A percentile compares a stretch with the other conserved stretches of the same genome.
phyloP scores from a whole-genome alignment of 2,888 invertebrate species.

The Acleris literana region DNA sequence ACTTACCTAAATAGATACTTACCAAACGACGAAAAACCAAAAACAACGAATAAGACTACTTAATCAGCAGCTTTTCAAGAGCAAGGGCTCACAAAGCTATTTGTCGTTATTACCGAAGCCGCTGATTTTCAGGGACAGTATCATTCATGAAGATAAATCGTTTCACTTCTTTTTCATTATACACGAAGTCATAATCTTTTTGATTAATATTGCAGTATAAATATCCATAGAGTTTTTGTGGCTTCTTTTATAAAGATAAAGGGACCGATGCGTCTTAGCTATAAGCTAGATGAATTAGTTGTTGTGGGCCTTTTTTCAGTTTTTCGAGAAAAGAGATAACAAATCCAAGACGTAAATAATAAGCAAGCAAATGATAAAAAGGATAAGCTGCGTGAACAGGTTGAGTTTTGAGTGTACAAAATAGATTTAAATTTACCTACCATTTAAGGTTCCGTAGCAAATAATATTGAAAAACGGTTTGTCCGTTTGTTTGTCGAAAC shows the following conservation, averaged over 20 bases:
- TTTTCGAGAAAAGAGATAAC: too few species aligned
- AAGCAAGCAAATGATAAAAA: too few species aligned
- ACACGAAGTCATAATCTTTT: slow-evolving; percentile 26
- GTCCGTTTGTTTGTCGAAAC: too few species aligned
- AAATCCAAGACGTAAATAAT: too few species aligned
- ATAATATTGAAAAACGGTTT: too few species aligned
- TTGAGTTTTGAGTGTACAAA: too few species aligned
- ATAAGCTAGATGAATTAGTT: too few species aligned
- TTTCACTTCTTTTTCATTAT: slow-evolving; percentile 36
- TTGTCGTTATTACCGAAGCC: slow-evolving; percentile 31
- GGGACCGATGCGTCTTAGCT: too few species aligned
- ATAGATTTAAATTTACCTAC: too few species aligned
- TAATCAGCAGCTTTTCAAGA: slow-evolving; percentile 25
- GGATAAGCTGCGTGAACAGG: too few species aligned
- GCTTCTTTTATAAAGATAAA: slow-evolving; percentile 5
- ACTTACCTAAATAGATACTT: slow-evolving; percentile 3
- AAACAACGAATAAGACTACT: slow-evolving; percentile 10
- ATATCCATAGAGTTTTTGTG: slow-evolving; percentile 25
- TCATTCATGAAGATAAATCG: slow-evolving; percentile 33
- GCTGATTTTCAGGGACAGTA: slow-evolving; percentile 28
- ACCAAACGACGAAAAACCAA: slow-evolving; percentile 19
- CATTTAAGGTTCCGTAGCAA: too few species aligned
- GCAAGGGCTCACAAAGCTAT: slow-evolving; percentile 29
- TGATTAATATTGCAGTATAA: slow-evolving; percentile 35
- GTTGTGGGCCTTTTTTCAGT: too few species aligned